Evolutionary conservation across 2,113 vertebrate genomes (phyloP), one percentile per base, ranked within the genome.

Genomic region (Spilogale gracilis): DNA sequence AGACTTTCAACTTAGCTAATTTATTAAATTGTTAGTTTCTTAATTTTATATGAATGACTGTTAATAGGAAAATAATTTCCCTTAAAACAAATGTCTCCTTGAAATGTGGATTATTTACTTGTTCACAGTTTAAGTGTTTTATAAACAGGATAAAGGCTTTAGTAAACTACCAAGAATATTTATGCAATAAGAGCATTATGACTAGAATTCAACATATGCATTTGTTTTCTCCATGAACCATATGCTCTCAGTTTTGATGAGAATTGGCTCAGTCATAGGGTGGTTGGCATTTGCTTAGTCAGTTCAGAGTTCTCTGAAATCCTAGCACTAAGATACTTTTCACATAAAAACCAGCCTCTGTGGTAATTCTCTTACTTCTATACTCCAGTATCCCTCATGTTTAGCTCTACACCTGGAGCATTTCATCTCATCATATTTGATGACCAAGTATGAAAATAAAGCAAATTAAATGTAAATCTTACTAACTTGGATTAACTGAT

Each of bases 391-490:
- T 8, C 4, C 23, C 9, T 84, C 69, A 81, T 76, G n/a, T 86
- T 92, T 80, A 85, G 7, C 30, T 79, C 45, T 61, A 84, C 9
- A 85, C 25, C 16, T 84, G 9, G 43, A 89, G 25, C 30, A 74
- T 61, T 91, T 95, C 18, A 93, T 95, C 32, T 89, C 32, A 88
- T 76, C 80, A 63, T 73, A 56, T 73, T 91, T 80, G 30, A 84
- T 88, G 43, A 3, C 3, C 32, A 74, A 27, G 5, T 30, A 71
- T 67, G 20, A 97, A 96, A 96, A 65, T 71, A 94, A 79, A 80
- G 50, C 14, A 98, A 94, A 94, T 93, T 65, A 90, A 93, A 60
- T 80, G 73, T n/a, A 81, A 38, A 60, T 61, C 85, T 89, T 67
- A 91, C 16, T 84, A 80, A 91, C 18, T 12, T 93, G 12, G 54